phyloP scores from a whole-genome alignment of 2,888 invertebrate species.

The Cyrtodaria siliqua region DNA sequence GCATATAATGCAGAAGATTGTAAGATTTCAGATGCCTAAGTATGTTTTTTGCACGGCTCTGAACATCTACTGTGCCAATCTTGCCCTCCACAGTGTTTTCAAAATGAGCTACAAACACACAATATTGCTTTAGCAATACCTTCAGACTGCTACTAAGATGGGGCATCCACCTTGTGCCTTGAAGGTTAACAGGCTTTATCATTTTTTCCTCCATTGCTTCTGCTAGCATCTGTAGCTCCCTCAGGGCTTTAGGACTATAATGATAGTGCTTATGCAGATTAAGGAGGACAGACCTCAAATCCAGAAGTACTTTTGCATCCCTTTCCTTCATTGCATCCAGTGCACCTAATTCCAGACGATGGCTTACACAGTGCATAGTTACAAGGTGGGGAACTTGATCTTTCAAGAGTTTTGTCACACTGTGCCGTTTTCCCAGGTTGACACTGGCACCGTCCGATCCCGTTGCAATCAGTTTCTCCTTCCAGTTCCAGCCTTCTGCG shows the following conservation, averaged over 20 bases:
- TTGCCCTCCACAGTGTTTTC: constrained; percentile 43
- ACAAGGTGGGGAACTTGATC: constrained; percentile 37
- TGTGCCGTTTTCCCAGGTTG: constrained; percentile 39
- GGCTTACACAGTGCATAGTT: constrained; percentile 46
- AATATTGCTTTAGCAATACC: constrained; percentile 25
- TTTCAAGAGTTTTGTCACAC: constrained; percentile 42
- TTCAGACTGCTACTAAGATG: constrained; percentile 44
- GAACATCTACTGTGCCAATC: constrained; percentile 32
- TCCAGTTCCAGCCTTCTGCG: constrained; percentile 21
- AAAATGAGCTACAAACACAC: constrained; percentile 45
- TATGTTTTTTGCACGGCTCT: constrained; percentile 34
- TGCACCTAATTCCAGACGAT: constrained; percentile 52
- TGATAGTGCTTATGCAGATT: constrained; percentile 56
- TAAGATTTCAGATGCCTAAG: constrained; percentile 37
- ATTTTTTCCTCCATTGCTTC: constrained; percentile 53
- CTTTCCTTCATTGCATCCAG: constrained; percentile 51
- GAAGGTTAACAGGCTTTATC: constrained; percentile 44
- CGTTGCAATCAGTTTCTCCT: constrained; percentile 33
- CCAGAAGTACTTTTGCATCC: constrained; percentile 35
- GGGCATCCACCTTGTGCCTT: constrained; percentile 62
- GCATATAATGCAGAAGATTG: constrained; percentile 46
- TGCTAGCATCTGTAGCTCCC: constrained; percentile 49
- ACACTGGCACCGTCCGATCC: constrained; percentile 54
- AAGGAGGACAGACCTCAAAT: constrained; percentile 45
- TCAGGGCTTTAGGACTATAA: constrained; percentile 56